A percentile compares a stretch with the other conserved stretches of the same genome.
These are phyloP conservation scores for Hippopotamus amphibius DNA, from an alignment of 2,113 vertebrate species.

Conservation along the genomic window DNA sequence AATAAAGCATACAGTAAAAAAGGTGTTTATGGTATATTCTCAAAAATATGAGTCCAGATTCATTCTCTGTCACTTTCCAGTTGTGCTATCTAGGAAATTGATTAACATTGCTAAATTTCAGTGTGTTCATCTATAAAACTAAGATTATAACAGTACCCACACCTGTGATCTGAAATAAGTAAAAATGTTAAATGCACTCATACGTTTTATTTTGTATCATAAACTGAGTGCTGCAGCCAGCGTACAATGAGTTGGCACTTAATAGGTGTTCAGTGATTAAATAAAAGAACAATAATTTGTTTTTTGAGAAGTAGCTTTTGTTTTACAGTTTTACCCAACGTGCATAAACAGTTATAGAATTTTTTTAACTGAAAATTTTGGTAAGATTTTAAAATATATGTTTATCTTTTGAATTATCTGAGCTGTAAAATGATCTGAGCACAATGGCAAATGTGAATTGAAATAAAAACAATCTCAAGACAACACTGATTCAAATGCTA, in stretches of 20 bases:
- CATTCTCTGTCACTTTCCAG: neutral
- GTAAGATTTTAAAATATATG: constrained; percentile 74
- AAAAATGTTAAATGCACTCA: neutral
- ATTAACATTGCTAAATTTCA: neutral
- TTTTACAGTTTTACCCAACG: neutral
- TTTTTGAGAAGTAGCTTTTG: constrained; percentile 15
- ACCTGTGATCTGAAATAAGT: neutral
- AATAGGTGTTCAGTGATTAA: neutral
- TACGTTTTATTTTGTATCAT: neutral
- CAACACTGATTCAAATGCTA: constrained; percentile 76
- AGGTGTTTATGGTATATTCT: neutral
- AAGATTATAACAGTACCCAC: neutral
- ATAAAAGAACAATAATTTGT: neutral
- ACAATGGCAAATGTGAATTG: constrained; percentile 71
- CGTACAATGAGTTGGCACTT: neutral
- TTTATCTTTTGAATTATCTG: constrained; percentile 71
- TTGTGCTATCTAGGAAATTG: neutral
- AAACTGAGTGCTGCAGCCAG: neutral
- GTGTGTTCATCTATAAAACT: neutral
- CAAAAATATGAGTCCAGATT: neutral
- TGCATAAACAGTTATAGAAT: neutral
- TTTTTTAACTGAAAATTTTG: constrained; percentile 54
- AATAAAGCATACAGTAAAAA: neutral
- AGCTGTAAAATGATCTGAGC: constrained; percentile 34
- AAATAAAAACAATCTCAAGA: constrained; percentile 63